These are phyloP conservation scores for Drosophila santomea DNA, from an alignment of 1,140 invertebrate species.

Conservation along the genomic window DNA sequence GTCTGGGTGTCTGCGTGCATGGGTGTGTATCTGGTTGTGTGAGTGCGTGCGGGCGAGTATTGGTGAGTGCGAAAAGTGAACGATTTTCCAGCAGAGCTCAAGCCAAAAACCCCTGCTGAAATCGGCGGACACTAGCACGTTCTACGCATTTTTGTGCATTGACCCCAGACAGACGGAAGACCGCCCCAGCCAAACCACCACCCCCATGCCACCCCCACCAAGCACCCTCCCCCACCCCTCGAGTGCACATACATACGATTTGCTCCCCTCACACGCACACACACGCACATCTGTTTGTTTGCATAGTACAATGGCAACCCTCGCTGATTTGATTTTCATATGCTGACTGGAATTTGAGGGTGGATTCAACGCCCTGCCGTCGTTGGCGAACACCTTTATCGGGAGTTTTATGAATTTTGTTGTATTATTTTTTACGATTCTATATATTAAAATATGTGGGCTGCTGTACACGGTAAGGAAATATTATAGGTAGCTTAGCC, in stretches of 20 bases:
- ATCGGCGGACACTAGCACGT: conserved; percentile 52
- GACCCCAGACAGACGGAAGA: conserved; percentile 62
- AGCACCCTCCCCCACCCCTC: conserved; percentile 2
- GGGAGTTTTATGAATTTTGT: conserved; percentile 52
- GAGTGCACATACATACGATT: conserved; percentile 8
- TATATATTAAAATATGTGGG: conserved; percentile 39
- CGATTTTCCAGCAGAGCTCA: conserved; percentile 40
- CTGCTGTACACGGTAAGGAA: conserved; percentile 3
- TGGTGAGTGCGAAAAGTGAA: conserved; percentile 58
- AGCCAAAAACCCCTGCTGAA: conserved; percentile 13
- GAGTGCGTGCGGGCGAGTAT: conserved; percentile 10
- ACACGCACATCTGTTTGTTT: conserved; percentile 27
- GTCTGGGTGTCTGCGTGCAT: conserved; percentile 22
- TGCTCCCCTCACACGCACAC: conserved; percentile 2
- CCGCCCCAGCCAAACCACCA: neutral
- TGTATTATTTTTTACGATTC: conserved; percentile 43
- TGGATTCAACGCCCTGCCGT: conserved; percentile 34
- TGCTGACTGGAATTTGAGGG: conserved; percentile 33
- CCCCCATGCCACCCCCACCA: neutral
- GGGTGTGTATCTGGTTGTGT: conserved; percentile 1
- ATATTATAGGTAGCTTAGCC: neutral
- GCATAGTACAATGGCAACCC: conserved; percentile 61
- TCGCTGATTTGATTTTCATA: conserved; percentile 73
- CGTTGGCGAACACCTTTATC: conserved; percentile 34
- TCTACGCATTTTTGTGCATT: conserved; percentile 81